Evolutionary conservation across 2,888 invertebrate genomes (phyloP), one percentile per base, ranked within the genome.

Genomic region (Automeris io): DNA sequence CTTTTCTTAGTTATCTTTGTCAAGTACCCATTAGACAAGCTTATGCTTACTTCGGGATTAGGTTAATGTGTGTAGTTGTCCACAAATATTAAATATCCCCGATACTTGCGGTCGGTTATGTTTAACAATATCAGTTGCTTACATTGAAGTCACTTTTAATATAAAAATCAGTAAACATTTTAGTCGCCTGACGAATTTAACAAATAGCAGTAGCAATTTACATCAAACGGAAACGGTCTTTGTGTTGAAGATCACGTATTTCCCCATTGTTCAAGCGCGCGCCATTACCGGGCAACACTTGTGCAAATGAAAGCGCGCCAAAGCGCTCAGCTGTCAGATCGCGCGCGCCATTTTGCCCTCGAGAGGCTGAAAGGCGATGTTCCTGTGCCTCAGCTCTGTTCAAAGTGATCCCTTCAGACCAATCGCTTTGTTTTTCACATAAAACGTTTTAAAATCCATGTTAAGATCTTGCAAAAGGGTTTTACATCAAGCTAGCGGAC

Each of bases 261-360:
- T 71, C 63, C 65, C 71, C 70, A 80, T 82, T 82, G 81, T 82
- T 81, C 75, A 64, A 65, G 54, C 52, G 56, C 59, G 63, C 63
- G 66, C 81, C 81, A 81, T 82, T 83, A 82, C 67, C 64, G 72
- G 71, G 72, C 71, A 70, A 72, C 78, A 76, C 64, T 75, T 69
- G 63, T 41, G 49, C 53, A 61, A 64, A 64, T 62, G 60, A 66
- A 69, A 70, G 66, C 68, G 67, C 73, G 73, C 67, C 70, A 72
- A 74, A 74, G 58, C 64, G 61, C 61, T 54, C 57, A 57, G 63
- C 69, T 74, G 72, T 65, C 77, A 72, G 64, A 75, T 76, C 76
- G 77, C 70, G 77, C 70, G 70, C 73, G 76, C 75, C 76, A 71
- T 80, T 80, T 77, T 70, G 21, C 50, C 45, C 53, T 66, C 48